phyloP scores from a whole-genome alignment of 2,113 vertebrate genomes.

The Scortum barcoo region DNA sequence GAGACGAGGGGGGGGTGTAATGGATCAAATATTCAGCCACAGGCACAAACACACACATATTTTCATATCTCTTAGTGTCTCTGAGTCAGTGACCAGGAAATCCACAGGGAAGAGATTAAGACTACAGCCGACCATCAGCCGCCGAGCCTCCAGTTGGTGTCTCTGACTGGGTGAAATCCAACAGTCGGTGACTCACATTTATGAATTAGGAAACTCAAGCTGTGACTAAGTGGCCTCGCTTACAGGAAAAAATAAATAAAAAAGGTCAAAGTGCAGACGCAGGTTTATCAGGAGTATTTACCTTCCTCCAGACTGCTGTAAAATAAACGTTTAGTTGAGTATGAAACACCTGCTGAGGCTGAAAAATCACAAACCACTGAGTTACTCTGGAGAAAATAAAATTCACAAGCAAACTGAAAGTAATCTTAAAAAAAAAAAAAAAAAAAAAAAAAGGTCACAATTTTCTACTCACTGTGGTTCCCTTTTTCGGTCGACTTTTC shows the following conservation, averaged over 20 bases:
- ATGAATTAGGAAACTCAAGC: background rate
- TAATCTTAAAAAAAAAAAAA: background rate
- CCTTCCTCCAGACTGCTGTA: background rate
- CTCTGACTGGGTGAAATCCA: background rate
- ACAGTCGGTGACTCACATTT: background rate
- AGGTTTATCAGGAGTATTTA: background rate
- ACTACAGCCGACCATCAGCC: background rate
- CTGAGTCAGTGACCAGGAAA: slow-evolving; percentile 50
- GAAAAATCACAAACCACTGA: background rate
- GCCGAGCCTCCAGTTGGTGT: background rate
- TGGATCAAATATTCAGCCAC: slow-evolving; percentile 40
- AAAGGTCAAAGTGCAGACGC: slow-evolving; percentile 4
- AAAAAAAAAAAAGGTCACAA: slow-evolving; percentile 18
- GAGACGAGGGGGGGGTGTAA: background rate
- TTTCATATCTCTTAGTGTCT: slow-evolving; percentile 25
- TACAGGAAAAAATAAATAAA: background rate
- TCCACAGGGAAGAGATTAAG: slow-evolving; percentile 56
- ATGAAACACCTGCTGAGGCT: slow-evolving; percentile 27
- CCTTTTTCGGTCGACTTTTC: background rate
- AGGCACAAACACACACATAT: slow-evolving; percentile 26
- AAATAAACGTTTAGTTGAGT: background rate
- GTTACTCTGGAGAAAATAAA: slow-evolving; percentile 19
- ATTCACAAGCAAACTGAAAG: slow-evolving; percentile 4
- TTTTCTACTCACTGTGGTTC: background rate
- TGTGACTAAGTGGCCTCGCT: background rate